Conservation (phyloP, 1,140 invertebrate species). For the Globodera rostochiensis region DNA sequence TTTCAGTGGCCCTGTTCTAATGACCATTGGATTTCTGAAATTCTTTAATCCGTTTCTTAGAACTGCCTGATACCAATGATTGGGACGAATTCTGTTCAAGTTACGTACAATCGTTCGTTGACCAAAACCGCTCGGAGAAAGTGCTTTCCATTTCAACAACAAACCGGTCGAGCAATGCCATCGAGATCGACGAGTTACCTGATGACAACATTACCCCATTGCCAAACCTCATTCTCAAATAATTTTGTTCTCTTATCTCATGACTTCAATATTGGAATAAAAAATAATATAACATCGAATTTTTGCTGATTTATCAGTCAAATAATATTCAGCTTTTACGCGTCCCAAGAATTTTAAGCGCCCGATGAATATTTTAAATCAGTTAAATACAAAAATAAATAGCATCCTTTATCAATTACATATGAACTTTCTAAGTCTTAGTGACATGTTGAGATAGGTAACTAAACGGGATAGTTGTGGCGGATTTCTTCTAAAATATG, state of each 20-base stretch:
- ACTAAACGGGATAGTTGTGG: too few species aligned
- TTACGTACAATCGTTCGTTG: conserved; percentile 32
- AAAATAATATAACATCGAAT: too few species aligned
- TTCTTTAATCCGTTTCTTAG: conserved; percentile 18
- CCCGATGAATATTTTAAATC: too few species aligned
- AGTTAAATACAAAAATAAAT: too few species aligned
- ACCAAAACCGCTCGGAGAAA: conserved; percentile 43
- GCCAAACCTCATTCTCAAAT: conserved; percentile 26
- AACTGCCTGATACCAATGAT: conserved; percentile 30
- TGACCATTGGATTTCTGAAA: background rate
- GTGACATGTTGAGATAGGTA: too few species aligned
- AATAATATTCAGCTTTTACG: too few species aligned
- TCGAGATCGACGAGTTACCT: conserved; percentile 38
- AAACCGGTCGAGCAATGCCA: conserved; percentile 27
- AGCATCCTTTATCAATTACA: too few species aligned
- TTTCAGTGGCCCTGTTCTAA: too few species aligned
- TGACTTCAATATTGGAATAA: background rate
- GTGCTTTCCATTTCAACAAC: conserved; percentile 35
- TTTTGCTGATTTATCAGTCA: too few species aligned
- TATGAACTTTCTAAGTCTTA: too few species aligned
- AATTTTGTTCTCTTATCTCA: background rate
- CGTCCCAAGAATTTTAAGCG: too few species aligned
- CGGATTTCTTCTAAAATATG: too few species aligned
- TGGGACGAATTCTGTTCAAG: conserved; percentile 34
- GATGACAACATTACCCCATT: conserved; percentile 17